phyloP scores from a whole-genome alignment of 2,113 vertebrate species.

The Phoenicopterus ruber region DNA sequence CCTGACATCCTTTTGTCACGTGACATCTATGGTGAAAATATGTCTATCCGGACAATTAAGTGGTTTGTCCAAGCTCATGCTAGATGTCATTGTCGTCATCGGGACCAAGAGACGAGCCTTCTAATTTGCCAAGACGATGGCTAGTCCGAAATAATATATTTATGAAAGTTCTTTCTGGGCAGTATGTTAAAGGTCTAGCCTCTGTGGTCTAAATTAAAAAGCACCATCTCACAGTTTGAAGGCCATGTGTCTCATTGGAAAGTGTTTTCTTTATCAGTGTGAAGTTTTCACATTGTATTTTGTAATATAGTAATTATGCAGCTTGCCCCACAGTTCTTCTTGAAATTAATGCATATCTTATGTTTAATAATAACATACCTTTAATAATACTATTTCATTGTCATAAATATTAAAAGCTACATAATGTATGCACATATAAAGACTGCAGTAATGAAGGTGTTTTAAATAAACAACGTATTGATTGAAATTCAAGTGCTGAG shows the following conservation, averaged over 20 bases:
- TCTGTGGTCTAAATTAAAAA: background rate
- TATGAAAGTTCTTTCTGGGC: background rate
- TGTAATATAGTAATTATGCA: background rate
- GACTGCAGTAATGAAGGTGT: background rate
- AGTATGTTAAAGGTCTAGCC: background rate
- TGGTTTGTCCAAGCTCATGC: background rate
- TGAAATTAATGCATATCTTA: background rate
- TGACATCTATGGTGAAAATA: background rate
- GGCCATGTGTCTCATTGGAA: background rate
- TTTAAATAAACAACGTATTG: conserved; percentile 8
- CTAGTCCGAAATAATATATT: background rate
- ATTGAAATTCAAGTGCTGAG: background rate
- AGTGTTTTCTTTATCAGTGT: background rate
- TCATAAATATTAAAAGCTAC: conserved; percentile 45
- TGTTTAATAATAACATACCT: background rate
- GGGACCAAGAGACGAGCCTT: background rate
- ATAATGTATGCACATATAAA: conserved; percentile 40
- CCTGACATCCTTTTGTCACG: background rate
- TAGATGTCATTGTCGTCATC: background rate
- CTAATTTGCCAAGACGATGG: background rate
- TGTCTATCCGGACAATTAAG: background rate
- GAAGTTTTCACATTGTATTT: background rate
- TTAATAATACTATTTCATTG: background rate
- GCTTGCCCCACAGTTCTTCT: background rate
- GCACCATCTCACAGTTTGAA: background rate